Base-by-base conservation (phyloP, 2,888 invertebrate genomes). In the Eulithis prunata region DNA sequence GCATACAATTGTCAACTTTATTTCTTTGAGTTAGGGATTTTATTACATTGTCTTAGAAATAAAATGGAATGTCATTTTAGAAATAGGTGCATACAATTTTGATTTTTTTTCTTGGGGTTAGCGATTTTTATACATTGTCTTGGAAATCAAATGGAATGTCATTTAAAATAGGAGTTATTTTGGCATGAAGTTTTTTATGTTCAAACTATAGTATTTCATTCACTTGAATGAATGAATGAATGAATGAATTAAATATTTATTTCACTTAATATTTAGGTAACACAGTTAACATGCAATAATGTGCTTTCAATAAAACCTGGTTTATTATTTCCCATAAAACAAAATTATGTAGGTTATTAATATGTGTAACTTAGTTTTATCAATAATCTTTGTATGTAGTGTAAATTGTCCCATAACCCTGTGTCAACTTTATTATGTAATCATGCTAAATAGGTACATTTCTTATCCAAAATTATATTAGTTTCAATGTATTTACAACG, bases 401-500 rank as follows among this genome's bases (percentile, higher is more conserved):
- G 41, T 0, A 41, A 41, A 8, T 41, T 41, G 8, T 47, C 6
- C 47, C 47, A 47, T 14, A 7, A 13, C n/a, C n/a, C 7, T 13
- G 7, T 32, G 32, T 32, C 6, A 5, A 14, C 5, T 45, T 3
- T 45, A n/a, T n/a, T 45, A n/a, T 47, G 8, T 51, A 1, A 13
- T 36, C 53, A 60, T 60, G 60, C 53, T 58, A 49, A 58, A 58
- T 28, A n/a, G n/a, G n/a, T n/a, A 60, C 1, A 56, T 51, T 53
- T 59, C 36, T 61, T 14, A 54, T 3, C 36, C 21, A 38, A n/a
- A n/a, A n/a, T 45, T 38, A 38, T 52, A 53, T 63, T 57, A 57
- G 38, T 57, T 46, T 53, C 1, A 52, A 14, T 49, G 49, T 41
- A 57, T 53, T 21, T 49, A 49, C 49, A 49, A 14, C 49, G 21